Conservation (phyloP, 92 coral and sea anemone species). For the Parazoanthus atlanticus region DNA sequence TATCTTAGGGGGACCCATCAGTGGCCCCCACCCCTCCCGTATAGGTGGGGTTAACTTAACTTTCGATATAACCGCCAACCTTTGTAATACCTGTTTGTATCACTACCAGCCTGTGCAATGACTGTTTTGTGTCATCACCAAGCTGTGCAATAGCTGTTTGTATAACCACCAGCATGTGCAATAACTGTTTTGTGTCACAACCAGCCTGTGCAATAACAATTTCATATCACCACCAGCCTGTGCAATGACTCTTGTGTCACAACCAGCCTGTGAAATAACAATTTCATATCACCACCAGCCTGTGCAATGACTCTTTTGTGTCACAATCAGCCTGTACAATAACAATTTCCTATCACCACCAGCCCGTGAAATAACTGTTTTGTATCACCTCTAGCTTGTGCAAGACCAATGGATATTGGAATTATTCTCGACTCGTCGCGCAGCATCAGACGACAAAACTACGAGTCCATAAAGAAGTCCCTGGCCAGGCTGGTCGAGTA, state of each 20-base stretch:
- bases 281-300: background rate
- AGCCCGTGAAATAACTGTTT: background rate
- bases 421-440: slow-evolving; percentile 76
- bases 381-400: slow-evolving; percentile 63
- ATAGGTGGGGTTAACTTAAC: too few relatives aligned
- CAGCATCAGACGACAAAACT: slow-evolving; percentile 65
- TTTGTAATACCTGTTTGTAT: background rate
- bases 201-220: background rate
- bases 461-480: slow-evolving; percentile 70
- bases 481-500: slow-evolving; percentile 76
- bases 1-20: too few relatives aligned
- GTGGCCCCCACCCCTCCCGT: too few relatives aligned
- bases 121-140: background rate
- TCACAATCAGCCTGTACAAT: background rate
- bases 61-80: too few relatives aligned
- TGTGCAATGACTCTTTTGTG: background rate
- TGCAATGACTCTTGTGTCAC: background rate
- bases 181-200: background rate
- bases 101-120: background rate
- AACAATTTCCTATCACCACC: background rate
- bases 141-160: slow-evolving; percentile 56
- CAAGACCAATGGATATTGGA: slow-evolving; percentile 83
- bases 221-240: background rate
- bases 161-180: background rate
- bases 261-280: background rate